phyloP scores from a whole-genome alignment of 2,797 vertebrate genomes.

The Setipinna tenuifilis region DNA sequence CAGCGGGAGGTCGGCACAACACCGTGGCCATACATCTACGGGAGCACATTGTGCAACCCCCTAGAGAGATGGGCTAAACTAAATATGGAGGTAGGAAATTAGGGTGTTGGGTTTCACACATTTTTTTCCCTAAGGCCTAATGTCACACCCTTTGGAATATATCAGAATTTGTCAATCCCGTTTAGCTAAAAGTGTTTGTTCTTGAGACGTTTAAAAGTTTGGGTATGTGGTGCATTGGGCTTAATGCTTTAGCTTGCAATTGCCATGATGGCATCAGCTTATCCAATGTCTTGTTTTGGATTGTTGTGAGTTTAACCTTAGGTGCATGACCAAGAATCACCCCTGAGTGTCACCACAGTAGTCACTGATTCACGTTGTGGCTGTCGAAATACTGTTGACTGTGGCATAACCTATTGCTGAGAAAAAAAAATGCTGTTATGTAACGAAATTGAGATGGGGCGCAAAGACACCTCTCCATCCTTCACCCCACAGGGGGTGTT shows the following conservation, averaged over 20 bases:
- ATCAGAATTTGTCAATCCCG: neutral
- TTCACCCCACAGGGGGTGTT: conserved; percentile 1
- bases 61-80: neutral
- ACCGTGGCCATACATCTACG: neutral
- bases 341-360: no score
- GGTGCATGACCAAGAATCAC: no score
- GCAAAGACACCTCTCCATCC: neutral
- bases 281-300: no score
- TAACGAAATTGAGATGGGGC: neutral
- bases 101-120: neutral
- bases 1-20: neutral
- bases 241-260: no score
- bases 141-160: neutral
- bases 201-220: neutral
- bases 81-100: neutral
- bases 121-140: neutral
- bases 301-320: neutral
- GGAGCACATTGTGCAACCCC: neutral
- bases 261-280: no score
- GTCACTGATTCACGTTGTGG: neutral
- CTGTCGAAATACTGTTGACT: neutral
- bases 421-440: neutral
- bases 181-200: neutral
- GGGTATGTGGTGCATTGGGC: neutral
- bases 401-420: neutral